Conservation (phyloP, 2,888 invertebrate genomes). For the Melieria crassipennis region DNA sequence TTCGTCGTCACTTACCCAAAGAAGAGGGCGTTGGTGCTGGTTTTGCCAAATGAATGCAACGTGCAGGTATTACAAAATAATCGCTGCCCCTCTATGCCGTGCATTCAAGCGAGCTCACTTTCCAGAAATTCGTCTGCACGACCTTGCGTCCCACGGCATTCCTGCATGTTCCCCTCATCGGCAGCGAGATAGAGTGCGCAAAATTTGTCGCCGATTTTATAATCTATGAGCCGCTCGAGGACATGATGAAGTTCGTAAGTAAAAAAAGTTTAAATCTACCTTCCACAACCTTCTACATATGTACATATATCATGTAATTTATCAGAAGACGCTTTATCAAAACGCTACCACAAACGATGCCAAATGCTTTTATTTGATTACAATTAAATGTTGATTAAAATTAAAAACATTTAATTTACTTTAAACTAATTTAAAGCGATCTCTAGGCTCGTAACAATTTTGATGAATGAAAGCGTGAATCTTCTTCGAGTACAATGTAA, state of each 20-base stretch:
- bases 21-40: slow-evolving; percentile 75
- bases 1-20: slow-evolving; percentile 70
- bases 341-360: too few relatives aligned
- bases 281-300: too few relatives aligned
- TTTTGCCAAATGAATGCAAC: slow-evolving; percentile 80
- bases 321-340: too few relatives aligned
- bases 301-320: too few relatives aligned
- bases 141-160: slow-evolving; percentile 82
- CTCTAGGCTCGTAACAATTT: too few relatives aligned
- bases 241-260: slow-evolving; percentile 77
- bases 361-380: too few relatives aligned
- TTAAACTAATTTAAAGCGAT: too few relatives aligned
- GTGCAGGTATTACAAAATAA: slow-evolving; percentile 71
- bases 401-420: too few relatives aligned
- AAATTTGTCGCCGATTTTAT: slow-evolving; percentile 82
- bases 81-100: background rate
- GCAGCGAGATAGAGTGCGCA: slow-evolving; percentile 76
- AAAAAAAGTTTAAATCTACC: background rate
- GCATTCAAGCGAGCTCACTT: slow-evolving; percentile 37
- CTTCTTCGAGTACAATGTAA: too few relatives aligned
- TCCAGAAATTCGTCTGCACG: slow-evolving; percentile 89
- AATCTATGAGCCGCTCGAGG: slow-evolving; percentile 76
- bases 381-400: too few relatives aligned
- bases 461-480: too few relatives aligned
- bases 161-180: slow-evolving; percentile 73